phyloP scores from a whole-genome alignment of 2,797 vertebrate species.

The Tympanoctomys barrerae region DNA sequence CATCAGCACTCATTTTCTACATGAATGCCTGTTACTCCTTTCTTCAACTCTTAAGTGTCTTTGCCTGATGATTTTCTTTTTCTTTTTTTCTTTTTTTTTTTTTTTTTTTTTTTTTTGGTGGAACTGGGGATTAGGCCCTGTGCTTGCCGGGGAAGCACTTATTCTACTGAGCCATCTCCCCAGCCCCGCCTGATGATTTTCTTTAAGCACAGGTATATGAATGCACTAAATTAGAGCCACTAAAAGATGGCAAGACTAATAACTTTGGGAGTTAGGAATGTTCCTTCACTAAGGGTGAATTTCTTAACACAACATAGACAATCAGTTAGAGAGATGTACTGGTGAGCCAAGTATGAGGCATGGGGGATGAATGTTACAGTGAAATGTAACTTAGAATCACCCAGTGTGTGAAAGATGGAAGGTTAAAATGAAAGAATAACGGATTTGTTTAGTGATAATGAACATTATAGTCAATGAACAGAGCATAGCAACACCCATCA shows the following conservation, averaged over 20 bases:
- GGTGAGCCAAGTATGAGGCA: neutral
- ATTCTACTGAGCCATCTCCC: neutral
- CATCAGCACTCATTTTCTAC: neutral
- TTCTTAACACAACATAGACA: neutral
- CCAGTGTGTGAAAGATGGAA: neutral
- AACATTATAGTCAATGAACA: neutral
- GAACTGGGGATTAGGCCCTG: no score
- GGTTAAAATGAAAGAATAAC: neutral
- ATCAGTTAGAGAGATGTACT: neutral
- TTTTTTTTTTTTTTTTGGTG: no score
- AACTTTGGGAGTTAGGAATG: neutral
- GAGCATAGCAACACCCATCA: neutral
- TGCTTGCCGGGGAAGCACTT: no score
- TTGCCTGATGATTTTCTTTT: neutral
- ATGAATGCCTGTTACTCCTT: neutral
- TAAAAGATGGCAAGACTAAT: constrained; percentile 9
- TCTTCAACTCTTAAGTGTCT: neutral
- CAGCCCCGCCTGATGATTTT: neutral
- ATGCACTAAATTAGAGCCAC: neutral
- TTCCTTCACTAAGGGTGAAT: neutral
- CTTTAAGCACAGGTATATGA: neutral
- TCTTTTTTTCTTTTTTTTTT: no score
- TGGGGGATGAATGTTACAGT: neutral
- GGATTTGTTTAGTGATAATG: neutral
- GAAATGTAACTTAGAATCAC: neutral